Evolutionary conservation across 2,113 vertebrate species (phyloP), one percentile per base, ranked within the genome.

Genomic region (Romanogobio albipinnatus): DNA sequence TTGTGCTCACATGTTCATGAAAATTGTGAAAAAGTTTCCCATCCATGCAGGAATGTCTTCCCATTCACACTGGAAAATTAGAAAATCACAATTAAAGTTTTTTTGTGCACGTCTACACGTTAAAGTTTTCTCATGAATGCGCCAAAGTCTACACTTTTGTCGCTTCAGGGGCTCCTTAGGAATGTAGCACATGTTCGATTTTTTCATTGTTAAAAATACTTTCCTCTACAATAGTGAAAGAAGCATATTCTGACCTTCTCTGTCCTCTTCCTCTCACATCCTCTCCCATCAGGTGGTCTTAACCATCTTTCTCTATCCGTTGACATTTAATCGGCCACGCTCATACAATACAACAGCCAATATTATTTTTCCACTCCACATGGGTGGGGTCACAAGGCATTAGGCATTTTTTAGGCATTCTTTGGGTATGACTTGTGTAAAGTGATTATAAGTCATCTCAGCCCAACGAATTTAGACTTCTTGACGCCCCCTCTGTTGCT

Each of bases 391-490:
- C 76, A 58, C 53, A 58, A 85, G 86, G 71, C 86, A n/a, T n/a
- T n/a, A n/a, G n/a, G n/a, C n/a, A n/a, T n/a, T n/a, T n/a, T n/a
- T n/a, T 92, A 92, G 92, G 91, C 90, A 90, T 91, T 93, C 86
- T 92, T 91, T 92, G 90, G 89, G 89, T 93, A 88, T 92, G 92
- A 93, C 92, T 94, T 93, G 90, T 92, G 91, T 94, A 94, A 95
- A 94, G 93, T 94, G 92, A 95, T 95, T 94, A 95, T 88, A 88
- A 91, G 90, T 90, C 91, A 92, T 90, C 90, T 93, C 92, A 93
- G 91, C 86, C 91, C 90, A 91, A 93, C 92, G 91, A 92, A 93
- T 94, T 95, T 95, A 95, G 93, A 95, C 93, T 93, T 93, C 94
- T 94, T 90, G 94, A 94, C 92, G 93, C 94, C 91, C 92, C 88